These are phyloP conservation scores for Centruroides sculpturatus DNA, from an alignment of 1,140 invertebrate species.

Conservation along the genomic window DNA sequence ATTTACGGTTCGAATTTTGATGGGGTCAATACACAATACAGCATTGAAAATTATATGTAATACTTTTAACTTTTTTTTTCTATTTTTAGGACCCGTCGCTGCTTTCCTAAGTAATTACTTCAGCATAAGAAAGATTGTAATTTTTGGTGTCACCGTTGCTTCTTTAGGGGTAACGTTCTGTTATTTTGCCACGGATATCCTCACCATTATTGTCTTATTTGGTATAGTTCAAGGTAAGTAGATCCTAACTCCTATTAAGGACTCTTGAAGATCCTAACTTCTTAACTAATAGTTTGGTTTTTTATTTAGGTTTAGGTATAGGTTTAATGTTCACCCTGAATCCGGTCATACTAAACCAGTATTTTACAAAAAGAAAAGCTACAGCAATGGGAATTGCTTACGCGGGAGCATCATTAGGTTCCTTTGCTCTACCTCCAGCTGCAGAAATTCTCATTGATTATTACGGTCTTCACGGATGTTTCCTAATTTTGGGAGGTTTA, in stretches of 20 bases:
- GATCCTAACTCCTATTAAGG: not conserved
- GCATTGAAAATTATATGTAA: too few species aligned
- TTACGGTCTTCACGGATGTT: constrained; percentile 20
- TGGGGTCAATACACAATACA: too few species aligned
- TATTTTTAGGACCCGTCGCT: constrained; percentile 7
- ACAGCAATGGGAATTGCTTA: constrained; percentile 26
- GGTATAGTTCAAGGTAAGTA: too few species aligned
- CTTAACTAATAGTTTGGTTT: not conserved
- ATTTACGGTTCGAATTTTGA: too few species aligned
- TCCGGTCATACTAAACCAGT: constrained; percentile 23
- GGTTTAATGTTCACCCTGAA: constrained; percentile 25
- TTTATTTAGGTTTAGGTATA: constrained; percentile 24
- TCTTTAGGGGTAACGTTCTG: too few species aligned
- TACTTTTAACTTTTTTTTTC: not conserved
- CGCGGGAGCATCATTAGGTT: constrained; percentile 26
- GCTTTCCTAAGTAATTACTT: constrained; percentile 17
- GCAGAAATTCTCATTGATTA: constrained; percentile 17
- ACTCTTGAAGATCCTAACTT: not conserved
- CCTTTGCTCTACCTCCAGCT: constrained; percentile 26
- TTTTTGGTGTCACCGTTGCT: constrained; percentile 3
- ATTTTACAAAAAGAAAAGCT: constrained; percentile 23
- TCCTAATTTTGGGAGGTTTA: constrained; percentile 60
- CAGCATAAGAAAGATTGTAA: constrained; percentile 9
- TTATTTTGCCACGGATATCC: too few species aligned
- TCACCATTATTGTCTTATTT: too few species aligned